Evolutionary conservation across 2,797 vertebrate genomes (phyloP), one percentile per base, ranked within the genome.

Genomic region (Leucoraja ocellata): DNA sequence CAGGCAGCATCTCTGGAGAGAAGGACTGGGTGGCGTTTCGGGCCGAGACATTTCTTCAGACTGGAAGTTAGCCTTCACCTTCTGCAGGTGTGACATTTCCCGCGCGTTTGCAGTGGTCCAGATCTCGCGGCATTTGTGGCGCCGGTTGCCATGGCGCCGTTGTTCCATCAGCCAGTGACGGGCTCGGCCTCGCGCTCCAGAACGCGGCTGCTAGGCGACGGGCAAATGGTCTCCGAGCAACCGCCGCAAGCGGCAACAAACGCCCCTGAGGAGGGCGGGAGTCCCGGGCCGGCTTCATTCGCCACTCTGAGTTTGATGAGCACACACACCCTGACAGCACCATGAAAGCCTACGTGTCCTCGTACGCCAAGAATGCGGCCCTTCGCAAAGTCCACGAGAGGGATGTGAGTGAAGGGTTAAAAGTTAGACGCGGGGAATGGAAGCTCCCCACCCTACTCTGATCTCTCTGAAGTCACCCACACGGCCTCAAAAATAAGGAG

Each of bases 341-440:
- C 0, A 92, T 92, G 90, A 76, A 92, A n/a, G 90, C 90, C 46
- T 92, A 92, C 90, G 4, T 92, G 39, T 73, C 90, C 25, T 73
- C 90, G 21, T 92, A 92, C 28, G 73, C 90, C 90, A 92, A 58
- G 68, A 25, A 92, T 28, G 46, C 90, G 46, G 90, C 68, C 90
- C 71, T 76, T 54, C 68, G 73, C 9, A 92, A 74, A 39, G 90
- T 32, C 84, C 61, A 92, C 25, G 90, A 74, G 23, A 76, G 90
- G 54, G 90, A 92, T 76, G 90, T 92, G 90, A 92, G 90, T 86
- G 28, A 86, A 58, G 8, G 74, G 36, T 79, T 10, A 25, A 83
- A 83, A 58, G 11, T 61, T 28, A 61, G 81, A 74, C 6, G 71
- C 21, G 46, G 21, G 18, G 18, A 74, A 5, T 74, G 18, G 2